These are phyloP conservation scores for Bombus confusus DNA, from an alignment of 1,140 invertebrate species.

Conservation along the genomic window DNA sequence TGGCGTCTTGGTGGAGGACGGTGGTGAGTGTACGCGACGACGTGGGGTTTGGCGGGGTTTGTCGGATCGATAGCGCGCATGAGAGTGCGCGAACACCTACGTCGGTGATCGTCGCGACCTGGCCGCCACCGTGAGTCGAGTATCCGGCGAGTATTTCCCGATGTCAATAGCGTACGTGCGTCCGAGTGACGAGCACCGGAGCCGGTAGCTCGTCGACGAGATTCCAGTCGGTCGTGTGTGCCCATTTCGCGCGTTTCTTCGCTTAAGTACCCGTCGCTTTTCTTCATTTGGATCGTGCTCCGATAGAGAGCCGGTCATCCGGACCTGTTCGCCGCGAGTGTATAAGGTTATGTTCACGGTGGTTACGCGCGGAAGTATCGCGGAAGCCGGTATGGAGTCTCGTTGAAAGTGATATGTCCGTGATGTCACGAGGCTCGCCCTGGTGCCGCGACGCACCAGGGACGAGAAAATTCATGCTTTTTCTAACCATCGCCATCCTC, in stretches of 20 bases:
- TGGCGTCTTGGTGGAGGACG: conserved; percentile 25
- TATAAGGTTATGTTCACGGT: conserved; percentile 42
- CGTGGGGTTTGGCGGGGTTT: conserved; percentile 48
- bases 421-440: conserved; percentile 65
- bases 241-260: background rate
- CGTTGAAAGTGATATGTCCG: conserved; percentile 70
- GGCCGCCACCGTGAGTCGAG: conserved; percentile 39
- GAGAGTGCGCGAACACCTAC: conserved; percentile 60
- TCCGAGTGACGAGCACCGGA: conserved; percentile 55
- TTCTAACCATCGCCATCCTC: conserved; percentile 45
- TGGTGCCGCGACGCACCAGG: conserved; percentile 45
- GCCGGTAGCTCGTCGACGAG: conserved; percentile 52
- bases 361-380: conserved; percentile 63
- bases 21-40: conserved; percentile 16
- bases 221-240: conserved; percentile 12
- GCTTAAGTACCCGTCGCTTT: background rate
- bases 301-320: background rate
- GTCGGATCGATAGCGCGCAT: conserved; percentile 65
- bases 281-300: conserved; percentile 8
- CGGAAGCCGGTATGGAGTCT: conserved; percentile 51
- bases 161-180: conserved; percentile 70
- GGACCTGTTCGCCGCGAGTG: conserved; percentile 31
- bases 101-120: conserved; percentile 48
- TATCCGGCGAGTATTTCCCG: conserved; percentile 55
- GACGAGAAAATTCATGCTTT: conserved; percentile 25